phyloP scores from a whole-genome alignment of 1,140 invertebrate genomes.

The Drosophila obscura region DNA sequence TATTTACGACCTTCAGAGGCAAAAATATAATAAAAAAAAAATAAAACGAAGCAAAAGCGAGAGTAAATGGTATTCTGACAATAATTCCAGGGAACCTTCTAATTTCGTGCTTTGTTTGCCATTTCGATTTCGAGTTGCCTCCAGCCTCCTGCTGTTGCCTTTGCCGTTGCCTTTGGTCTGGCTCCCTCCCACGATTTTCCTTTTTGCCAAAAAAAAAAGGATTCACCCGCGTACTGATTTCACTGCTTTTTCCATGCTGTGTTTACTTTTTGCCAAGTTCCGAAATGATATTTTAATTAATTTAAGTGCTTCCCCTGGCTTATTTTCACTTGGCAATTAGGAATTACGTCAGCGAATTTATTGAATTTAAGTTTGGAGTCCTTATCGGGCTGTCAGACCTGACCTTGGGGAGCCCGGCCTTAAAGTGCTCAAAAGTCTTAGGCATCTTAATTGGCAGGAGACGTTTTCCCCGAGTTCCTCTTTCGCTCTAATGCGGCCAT shows the following conservation, averaged over 20 bases:
- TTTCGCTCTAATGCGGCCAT: conserved; percentile 29
- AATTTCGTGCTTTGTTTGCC: conserved; percentile 70
- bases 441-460: conserved; percentile 7
- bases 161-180: no score
- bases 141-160: no score
- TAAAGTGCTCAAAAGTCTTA: conserved; percentile 60
- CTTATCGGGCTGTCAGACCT: conserved; percentile 44
- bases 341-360: conserved; percentile 67
- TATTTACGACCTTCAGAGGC: conserved; percentile 65
- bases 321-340: conserved; percentile 68
- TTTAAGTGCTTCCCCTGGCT: conserved; percentile 74
- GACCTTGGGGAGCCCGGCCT: conserved; percentile 46
- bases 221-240: conserved; percentile 55
- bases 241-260: conserved; percentile 9
- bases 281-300: conserved; percentile 69
- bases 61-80: conserved; percentile 57
- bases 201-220: conserved; percentile 41
- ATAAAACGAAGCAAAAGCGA: conserved; percentile 26
- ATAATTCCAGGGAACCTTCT: conserved; percentile 64
- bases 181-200: no score
- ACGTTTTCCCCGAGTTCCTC: background rate
- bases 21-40: conserved; percentile 27
- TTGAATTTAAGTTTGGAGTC: conserved; percentile 52
- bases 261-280: conserved; percentile 52
- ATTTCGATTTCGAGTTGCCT: conserved; percentile 59